Conservation (phyloP, 64 coral and sea anemone genomes). For the Acropora tenuis region DNA sequence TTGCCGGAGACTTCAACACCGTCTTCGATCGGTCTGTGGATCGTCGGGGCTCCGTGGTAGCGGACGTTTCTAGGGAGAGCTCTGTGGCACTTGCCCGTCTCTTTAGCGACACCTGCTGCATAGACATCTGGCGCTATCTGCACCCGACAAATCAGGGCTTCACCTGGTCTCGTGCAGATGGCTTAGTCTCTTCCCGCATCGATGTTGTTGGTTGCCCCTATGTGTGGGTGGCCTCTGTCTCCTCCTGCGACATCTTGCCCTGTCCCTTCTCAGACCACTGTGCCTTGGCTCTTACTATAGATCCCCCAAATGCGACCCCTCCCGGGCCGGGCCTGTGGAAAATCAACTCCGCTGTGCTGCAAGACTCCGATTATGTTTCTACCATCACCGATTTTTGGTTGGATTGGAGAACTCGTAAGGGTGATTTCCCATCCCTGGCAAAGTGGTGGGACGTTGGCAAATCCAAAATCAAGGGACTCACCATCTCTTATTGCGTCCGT, state of each 20-base stretch:
- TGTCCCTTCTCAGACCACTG: constrained; percentile 42
- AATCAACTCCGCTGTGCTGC: constrained; percentile 27
- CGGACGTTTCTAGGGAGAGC: neutral
- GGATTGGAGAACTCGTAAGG: constrained; percentile 8
- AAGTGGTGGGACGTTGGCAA: constrained; percentile 62
- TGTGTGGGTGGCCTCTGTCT: neutral
- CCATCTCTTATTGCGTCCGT: neutral
- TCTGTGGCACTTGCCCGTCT: neutral
- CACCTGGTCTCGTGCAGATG: constrained; percentile 29
- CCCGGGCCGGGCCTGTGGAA: constrained; percentile 44
- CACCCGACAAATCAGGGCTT: neutral
- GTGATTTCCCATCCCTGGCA: constrained; percentile 6
- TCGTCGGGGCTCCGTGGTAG: neutral
- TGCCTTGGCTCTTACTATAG: neutral
- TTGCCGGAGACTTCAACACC: constrained; percentile 24
- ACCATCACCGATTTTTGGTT: constrained; percentile 22
- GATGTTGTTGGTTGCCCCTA: constrained; percentile 37
- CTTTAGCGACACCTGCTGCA: neutral
- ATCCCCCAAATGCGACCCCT: neutral
- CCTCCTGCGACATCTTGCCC: neutral
- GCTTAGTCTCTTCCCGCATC: constrained; percentile 15
- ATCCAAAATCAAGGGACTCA: neutral
- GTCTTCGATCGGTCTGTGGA: constrained; percentile 29
- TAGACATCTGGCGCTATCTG: constrained; percentile 6
- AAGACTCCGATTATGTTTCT: neutral